phyloP scores from a whole-genome alignment of 2,797 vertebrate genomes.

The Enteromius unitaeniatus region DNA sequence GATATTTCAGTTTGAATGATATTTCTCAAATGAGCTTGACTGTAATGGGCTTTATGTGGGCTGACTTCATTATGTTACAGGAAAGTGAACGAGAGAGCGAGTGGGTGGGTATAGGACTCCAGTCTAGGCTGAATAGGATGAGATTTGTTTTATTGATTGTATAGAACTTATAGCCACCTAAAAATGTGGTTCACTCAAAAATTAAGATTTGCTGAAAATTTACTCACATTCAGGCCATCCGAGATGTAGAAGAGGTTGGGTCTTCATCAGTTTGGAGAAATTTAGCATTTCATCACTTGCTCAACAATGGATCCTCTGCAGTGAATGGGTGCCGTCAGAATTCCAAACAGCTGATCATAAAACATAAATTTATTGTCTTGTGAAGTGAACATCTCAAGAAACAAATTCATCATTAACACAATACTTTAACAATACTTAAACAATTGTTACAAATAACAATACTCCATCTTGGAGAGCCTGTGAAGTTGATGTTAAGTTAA shows the following conservation, averaged over 20 bases:
- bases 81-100: conserved; percentile 29
- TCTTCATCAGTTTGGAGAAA: not conserved
- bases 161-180: conserved; percentile 12
- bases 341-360: not conserved
- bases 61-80: conserved; percentile 46
- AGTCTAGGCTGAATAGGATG: conserved; percentile 40
- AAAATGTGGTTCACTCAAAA: not conserved
- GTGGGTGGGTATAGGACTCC: conserved; percentile 36
- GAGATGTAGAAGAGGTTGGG: not conserved
- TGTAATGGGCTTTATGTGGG: conserved; percentile 50
- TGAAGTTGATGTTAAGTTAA: not conserved
- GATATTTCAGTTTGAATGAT: conserved; percentile 33
- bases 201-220: not conserved
- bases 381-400: too few relatives aligned
- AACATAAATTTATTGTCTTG: not conserved
- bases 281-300: not conserved
- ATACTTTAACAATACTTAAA: too few relatives aligned
- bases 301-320: not conserved
- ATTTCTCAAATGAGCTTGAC: conserved; percentile 56
- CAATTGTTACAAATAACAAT: too few relatives aligned
- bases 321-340: not conserved
- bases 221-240: not conserved
- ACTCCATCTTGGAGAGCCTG: not conserved
- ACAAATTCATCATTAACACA: too few relatives aligned
- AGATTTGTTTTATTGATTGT: conserved; percentile 47